Conservation (phyloP, 2,113 vertebrate species). For the Sceloporus undulatus region DNA sequence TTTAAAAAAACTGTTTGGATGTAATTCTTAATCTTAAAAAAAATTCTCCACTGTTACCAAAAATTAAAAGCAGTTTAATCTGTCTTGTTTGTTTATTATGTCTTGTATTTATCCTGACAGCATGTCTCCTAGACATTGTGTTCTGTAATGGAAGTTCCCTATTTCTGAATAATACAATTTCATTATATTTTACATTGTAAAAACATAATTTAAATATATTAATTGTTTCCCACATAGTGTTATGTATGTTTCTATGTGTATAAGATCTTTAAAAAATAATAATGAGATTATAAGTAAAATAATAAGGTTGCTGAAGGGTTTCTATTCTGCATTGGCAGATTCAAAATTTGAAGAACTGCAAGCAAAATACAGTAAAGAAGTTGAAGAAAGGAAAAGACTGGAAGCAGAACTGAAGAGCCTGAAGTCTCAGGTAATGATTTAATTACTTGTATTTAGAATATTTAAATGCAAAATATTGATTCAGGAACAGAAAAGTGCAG, state of each 20-base stretch:
- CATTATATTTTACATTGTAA: background rate
- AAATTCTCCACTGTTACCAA: background rate
- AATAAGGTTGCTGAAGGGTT: background rate
- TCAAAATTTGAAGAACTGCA: conserved; percentile 85
- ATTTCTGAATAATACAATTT: background rate
- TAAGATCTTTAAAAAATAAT: background rate
- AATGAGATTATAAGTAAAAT: background rate
- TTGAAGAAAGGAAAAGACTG: conserved; percentile 87
- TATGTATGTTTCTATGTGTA: background rate
- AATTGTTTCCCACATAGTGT: background rate
- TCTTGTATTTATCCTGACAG: background rate
- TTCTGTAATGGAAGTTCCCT: background rate
- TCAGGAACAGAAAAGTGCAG: background rate
- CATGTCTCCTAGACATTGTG: background rate
- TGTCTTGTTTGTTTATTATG: background rate
- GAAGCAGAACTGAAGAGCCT: conserved; percentile 86
- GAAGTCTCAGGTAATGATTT: conserved; percentile 81
- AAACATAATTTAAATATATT: background rate
- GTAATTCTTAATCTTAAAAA: background rate
- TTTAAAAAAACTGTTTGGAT: background rate
- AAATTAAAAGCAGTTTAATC: background rate
- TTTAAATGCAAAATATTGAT: background rate
- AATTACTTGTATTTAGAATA: background rate
- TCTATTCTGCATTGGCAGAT: conserved; percentile 74
- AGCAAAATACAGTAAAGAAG: conserved; percentile 89